Percentiles rank a stretch among this genome's conserved stretches.
Conservation (phyloP, 2,113 vertebrate species). For the Oostethus manadensis region DNA sequence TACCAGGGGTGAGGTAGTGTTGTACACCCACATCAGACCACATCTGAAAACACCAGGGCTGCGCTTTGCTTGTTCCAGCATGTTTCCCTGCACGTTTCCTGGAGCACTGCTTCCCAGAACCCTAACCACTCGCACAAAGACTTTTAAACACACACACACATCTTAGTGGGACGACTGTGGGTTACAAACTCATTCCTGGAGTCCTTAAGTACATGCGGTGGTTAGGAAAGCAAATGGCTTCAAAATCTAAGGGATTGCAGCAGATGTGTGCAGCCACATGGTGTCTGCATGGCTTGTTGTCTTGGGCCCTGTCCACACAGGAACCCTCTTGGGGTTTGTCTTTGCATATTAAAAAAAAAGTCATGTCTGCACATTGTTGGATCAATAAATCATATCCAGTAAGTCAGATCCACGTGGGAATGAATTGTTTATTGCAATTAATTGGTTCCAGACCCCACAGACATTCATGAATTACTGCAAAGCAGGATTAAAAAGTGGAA, state of each 20-base stretch:
- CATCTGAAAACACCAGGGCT: slow-evolving; percentile 59
- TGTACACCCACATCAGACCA: slow-evolving; percentile 41
- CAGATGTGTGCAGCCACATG: slow-evolving; percentile 24
- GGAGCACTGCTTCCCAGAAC: slow-evolving; percentile 66
- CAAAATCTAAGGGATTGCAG: slow-evolving; percentile 14
- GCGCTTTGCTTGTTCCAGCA: slow-evolving; percentile 54
- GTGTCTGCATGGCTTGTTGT: slow-evolving; percentile 12
- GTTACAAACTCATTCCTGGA: slow-evolving; percentile 36
- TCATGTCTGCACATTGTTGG: too few relatives aligned
- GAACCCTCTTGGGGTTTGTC: too few relatives aligned
- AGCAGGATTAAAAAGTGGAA: too few relatives aligned
- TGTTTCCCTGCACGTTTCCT: slow-evolving; percentile 61
- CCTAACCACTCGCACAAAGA: slow-evolving; percentile 42
- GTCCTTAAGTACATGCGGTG: slow-evolving; percentile 12
- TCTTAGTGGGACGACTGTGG: slow-evolving; percentile 38
- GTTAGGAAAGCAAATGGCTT: neutral
- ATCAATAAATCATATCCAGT: too few relatives aligned
- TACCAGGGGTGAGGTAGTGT: slow-evolving; percentile 6
- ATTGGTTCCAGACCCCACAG: too few relatives aligned
- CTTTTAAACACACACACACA: slow-evolving; percentile 23
- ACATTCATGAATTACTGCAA: too few relatives aligned
- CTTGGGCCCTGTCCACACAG: neutral
- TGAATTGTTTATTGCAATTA: too few relatives aligned
- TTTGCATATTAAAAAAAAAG: too few relatives aligned
- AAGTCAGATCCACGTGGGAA: too few relatives aligned